A percentile compares a stretch with the other conserved stretches of the same genome.
Conservation (phyloP, 2,888 invertebrate genomes). For the Lumbricus terrestris region DNA sequence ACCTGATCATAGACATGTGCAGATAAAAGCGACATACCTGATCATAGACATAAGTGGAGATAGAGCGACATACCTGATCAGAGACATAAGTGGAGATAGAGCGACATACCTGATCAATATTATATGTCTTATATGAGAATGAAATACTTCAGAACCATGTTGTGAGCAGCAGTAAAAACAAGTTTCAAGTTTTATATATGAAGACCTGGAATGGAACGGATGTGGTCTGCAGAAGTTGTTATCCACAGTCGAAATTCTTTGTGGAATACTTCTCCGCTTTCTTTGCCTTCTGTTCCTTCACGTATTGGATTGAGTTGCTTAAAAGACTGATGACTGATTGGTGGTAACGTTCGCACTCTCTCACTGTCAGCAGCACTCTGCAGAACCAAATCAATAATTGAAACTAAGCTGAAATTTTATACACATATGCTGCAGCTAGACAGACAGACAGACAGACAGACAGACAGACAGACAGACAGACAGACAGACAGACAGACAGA, state of each 20-base stretch:
- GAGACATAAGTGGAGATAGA: too few species aligned
- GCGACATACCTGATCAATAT: too few species aligned
- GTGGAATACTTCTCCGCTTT: slow-evolving; percentile 26
- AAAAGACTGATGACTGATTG: not conserved
- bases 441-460: too few species aligned
- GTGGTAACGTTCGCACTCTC: slow-evolving; percentile 28
- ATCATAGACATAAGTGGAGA: too few species aligned
- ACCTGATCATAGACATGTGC: too few species aligned
- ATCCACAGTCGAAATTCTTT: slow-evolving; percentile 53
- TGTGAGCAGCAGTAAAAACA: not conserved
- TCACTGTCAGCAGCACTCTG: slow-evolving; percentile 36
- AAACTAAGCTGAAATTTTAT: not conserved
- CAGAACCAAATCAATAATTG: slow-evolving; percentile 25
- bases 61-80: too few species aligned
- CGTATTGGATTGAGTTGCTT: not conserved
- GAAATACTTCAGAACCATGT: slow-evolving; percentile 7
- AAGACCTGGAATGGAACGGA: slow-evolving; percentile 50
- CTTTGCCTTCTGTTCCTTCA: not conserved
- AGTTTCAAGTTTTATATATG: not conserved
- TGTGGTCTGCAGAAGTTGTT: slow-evolving; percentile 47
- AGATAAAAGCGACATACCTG: too few species aligned
- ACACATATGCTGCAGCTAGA: too few species aligned
- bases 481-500: too few species aligned
- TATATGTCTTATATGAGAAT: too few species aligned
- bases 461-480: too few species aligned